phyloP scores from a whole-genome alignment of 2,797 vertebrate species.

The Apogon hyalosoma region DNA sequence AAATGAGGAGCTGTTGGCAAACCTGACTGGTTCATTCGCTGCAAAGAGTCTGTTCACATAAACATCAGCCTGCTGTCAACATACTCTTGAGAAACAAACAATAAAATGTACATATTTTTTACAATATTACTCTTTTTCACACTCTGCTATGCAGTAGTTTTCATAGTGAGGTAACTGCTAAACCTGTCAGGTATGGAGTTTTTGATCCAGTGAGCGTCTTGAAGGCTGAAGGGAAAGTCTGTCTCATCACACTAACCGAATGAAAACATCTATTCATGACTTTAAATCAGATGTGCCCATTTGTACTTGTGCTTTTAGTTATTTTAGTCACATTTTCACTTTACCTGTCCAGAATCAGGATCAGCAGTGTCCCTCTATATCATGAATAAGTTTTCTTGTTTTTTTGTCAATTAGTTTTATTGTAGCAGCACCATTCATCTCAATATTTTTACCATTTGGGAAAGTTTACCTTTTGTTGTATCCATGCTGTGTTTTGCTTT shows the following conservation, averaged over 20 bases:
- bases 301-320: constrained; percentile 12
- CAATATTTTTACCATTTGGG: constrained; percentile 43
- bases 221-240: constrained; percentile 36
- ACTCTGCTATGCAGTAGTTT: constrained; percentile 50
- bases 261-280: constrained; percentile 23
- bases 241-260: constrained; percentile 39
- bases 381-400: background rate
- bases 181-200: background rate
- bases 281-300: constrained; percentile 33
- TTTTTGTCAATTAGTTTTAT: constrained; percentile 24
- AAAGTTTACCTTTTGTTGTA: constrained; percentile 38
- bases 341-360: constrained; percentile 33
- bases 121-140: constrained; percentile 12
- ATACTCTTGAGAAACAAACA: constrained; percentile 64
- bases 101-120: constrained; percentile 50
- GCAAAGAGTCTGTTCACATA: constrained; percentile 37
- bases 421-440: constrained; percentile 51
- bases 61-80: constrained; percentile 39
- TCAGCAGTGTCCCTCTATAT: constrained; percentile 24
- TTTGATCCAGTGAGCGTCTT: constrained; percentile 13
- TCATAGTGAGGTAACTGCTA: constrained; percentile 17
- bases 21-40: constrained; percentile 42
- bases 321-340: background rate
- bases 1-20: constrained; percentile 49
- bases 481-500: constrained; percentile 33